A percentile compares a stretch with the other conserved stretches of the same genome.
These are phyloP conservation scores for Spodoptera picta DNA, from an alignment of 2,888 invertebrate species.

Conservation along the genomic window DNA sequence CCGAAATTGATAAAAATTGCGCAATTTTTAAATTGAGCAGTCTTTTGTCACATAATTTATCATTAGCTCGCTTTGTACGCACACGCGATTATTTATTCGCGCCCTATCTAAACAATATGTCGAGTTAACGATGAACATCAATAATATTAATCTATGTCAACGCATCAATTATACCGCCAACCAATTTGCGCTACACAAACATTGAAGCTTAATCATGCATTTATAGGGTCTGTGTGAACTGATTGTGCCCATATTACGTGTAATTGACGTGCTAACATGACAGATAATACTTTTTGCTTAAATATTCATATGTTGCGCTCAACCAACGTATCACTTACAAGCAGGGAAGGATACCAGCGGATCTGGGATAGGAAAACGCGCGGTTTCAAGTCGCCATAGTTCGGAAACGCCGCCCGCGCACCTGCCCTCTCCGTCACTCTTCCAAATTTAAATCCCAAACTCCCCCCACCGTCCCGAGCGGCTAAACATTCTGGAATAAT, in stretches of 20 bases:
- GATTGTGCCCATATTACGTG: slow-evolving; percentile 69
- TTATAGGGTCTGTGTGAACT: slow-evolving; percentile 71
- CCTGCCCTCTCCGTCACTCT: slow-evolving; percentile 89
- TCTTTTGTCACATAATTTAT: slow-evolving; percentile 30
- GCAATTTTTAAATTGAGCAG: slow-evolving; percentile 12
- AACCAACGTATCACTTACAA: slow-evolving; percentile 62
- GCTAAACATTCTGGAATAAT: slow-evolving; percentile 88
- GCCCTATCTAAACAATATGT: slow-evolving; percentile 32
- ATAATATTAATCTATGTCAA: slow-evolving; percentile 48
- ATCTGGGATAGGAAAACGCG: slow-evolving; percentile 72
- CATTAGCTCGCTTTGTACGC: slow-evolving; percentile 24
- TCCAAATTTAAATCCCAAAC: slow-evolving; percentile 89
- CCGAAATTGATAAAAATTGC: slow-evolving; percentile 1
- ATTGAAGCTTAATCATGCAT: slow-evolving; percentile 61
- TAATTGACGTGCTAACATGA: slow-evolving; percentile 71
- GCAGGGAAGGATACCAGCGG: slow-evolving; percentile 63
- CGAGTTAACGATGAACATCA: slow-evolving; percentile 28
- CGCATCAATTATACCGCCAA: slow-evolving; percentile 34
- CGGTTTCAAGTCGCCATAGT: slow-evolving; percentile 70
- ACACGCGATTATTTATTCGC: slow-evolving; percentile 25
- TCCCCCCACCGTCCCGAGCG: slow-evolving; percentile 82
- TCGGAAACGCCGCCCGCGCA: slow-evolving; percentile 87
- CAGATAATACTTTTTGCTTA: slow-evolving; percentile 67
- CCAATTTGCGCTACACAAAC: slow-evolving; percentile 41
- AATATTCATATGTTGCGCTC: slow-evolving; percentile 56